Percentiles rank a stretch among this genome's conserved stretches.
These are phyloP conservation scores for Nesogale talazaci DNA, from an alignment of 2,113 vertebrate species.

Conservation along the genomic window DNA sequence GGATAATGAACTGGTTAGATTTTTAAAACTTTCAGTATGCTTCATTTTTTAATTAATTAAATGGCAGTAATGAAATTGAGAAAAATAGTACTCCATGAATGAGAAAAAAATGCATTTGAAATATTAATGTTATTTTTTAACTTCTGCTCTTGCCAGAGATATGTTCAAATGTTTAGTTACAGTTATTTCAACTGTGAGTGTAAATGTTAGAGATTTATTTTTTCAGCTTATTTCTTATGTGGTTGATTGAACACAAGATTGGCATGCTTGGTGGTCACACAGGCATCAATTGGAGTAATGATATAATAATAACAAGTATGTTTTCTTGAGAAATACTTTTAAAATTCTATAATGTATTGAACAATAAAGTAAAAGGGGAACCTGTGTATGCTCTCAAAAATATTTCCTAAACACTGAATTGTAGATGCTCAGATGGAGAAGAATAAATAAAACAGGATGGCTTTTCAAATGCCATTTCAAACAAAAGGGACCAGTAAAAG, in stretches of 20 bases:
- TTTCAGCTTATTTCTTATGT: slow-evolving; percentile 12
- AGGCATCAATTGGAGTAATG: slow-evolving; percentile 25
- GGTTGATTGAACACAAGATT: slow-evolving; percentile 52
- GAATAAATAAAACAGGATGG: neutral
- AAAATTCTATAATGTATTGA: slow-evolving; percentile 16
- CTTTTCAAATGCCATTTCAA: neutral
- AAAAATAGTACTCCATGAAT: neutral
- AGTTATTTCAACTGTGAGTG: neutral
- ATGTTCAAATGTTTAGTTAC: slow-evolving; percentile 2
- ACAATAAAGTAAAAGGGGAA: neutral
- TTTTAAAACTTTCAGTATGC: slow-evolving; percentile 1
- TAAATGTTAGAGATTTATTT: slow-evolving; percentile 46
- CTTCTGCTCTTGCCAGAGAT: slow-evolving; percentile 36
- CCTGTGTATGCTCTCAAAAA: slow-evolving; percentile 11
- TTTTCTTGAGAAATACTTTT: slow-evolving; percentile 40
- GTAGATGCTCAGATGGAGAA: neutral
- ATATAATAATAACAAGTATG: slow-evolving; percentile 5
- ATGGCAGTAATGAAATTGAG: neutral
- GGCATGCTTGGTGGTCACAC: neutral
- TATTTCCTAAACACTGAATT: slow-evolving; percentile 22
- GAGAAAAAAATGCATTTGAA: slow-evolving; percentile 49
- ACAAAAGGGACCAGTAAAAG: neutral
- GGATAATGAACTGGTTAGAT: neutral
- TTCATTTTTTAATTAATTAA: slow-evolving; percentile 6
- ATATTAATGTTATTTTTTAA: slow-evolving; percentile 44